Evolutionary conservation across 2,797 vertebrate genomes (phyloP), one percentile per base, ranked within the genome.

Genomic region (Cygnus olor): DNA sequence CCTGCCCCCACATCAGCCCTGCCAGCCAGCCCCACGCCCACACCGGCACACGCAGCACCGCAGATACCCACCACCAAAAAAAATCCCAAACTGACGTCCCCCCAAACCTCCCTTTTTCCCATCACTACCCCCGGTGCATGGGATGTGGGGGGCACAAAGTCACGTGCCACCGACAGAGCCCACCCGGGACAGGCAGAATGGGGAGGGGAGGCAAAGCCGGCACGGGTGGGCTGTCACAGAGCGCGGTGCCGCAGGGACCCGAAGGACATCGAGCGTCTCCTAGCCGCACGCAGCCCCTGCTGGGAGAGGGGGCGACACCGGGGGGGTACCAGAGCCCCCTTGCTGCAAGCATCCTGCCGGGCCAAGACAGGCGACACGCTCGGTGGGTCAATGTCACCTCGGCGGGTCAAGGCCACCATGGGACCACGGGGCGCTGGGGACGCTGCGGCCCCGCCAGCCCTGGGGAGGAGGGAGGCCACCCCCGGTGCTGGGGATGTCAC

Each of bases 171-270:
- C 4, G 1, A 34, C 5, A 3, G 45, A 61, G 61, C 70, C 44
- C 71, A n/a, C 11, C 47, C 4, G 49, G 66, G 17, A 34, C 28
- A 12, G 28, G 58, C 44, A 57, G 51, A 53, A 53, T 27, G 15
- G 51, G 51, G 36, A 36, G 36, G 36, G 27, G 27, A 28, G 51
- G 25, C 53, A 32, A 32, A 56, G 30, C 57, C 0, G 3, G 10
- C 84, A 30, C 1, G 4, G 65, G 56, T n/a, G 74, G 65, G 73
- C 10, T 25, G 36, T 1, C 71, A 54, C 72, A 0, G 1, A 45
- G 58, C 0, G 8, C 13, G n/a, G 63, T 13, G 71, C n/a, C 6
- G 4, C 2, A 0, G 11, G 71, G 20, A 22, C 56, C 38, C 0
- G 1, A n/a, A 81, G 64, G 65, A 65, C 70, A 66, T 1, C 30